Evolutionary conservation across 2,113 vertebrate genomes (phyloP), one percentile per base, ranked within the genome.

Genomic region (Corythoichthys intestinalis): DNA sequence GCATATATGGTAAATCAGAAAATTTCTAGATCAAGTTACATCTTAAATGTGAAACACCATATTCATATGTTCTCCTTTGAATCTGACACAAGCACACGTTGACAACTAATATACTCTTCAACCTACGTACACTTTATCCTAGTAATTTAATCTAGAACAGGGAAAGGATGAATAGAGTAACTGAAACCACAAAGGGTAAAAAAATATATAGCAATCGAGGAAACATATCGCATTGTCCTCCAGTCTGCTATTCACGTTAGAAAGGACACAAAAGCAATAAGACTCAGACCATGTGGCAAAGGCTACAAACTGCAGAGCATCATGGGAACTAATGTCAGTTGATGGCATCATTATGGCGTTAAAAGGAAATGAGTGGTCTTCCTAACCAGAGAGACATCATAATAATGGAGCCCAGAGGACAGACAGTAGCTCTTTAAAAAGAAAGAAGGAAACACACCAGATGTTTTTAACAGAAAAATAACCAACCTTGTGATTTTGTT

Each of bases 291-390:
- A 28, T 11, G 9, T 34, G n/a, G 64, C 15, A 61, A 28, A 65
- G 17, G 17, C 12, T 12, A 58, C 34, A 58, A n/a, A 61, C 46
- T 60, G 13, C 34, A 66, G 11, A 60, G 63, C 41, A 52, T 46
- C 28, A 54, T 65, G 35, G 37, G 28, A 38, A 57, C 6, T 8
- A 66, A 54, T 59, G 59, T 9, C 46, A 58, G 7, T 46, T 59
- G 54, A 58, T 72, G 52, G 49, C 14, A 54, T 66, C 66, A 38
- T 68, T 72, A 57, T 61, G 49, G 4, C n/a, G 34, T 59, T 12
- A 7, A 41, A 72, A 64, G 58, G 46, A 75, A 75, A 71, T 70
- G 28, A 73, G 66, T 35, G 60, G 48, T 64, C 28, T 52, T 58
- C 47, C 12, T 70, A 72, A 69, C 70, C 58, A 66, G 47, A 70